Conservation (phyloP, 1,140 invertebrate species). For the Pristionchus pacificus region DNA sequence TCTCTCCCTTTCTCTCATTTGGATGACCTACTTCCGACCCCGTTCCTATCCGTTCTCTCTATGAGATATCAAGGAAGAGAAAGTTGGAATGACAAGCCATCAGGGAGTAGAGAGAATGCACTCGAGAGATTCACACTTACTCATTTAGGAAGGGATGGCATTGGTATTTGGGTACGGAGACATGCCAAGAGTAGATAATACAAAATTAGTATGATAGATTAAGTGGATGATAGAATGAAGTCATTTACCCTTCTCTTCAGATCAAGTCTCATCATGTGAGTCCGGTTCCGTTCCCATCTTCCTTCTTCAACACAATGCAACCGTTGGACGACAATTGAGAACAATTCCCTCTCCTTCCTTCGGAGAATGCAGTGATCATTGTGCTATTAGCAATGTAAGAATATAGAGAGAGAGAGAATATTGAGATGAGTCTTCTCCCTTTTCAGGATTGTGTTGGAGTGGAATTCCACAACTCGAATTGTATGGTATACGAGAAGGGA, state of each 20-base stretch:
- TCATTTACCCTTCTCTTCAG: slow-evolving; percentile 4
- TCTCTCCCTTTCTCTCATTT: background rate
- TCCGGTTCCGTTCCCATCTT: slow-evolving; percentile 39
- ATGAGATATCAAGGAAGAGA: too few species aligned
- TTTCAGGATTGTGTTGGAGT: slow-evolving; percentile 36
- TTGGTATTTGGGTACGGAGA: background rate
- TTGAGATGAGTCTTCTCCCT: background rate
- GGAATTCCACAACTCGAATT: slow-evolving; percentile 27
- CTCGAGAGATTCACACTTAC: background rate
- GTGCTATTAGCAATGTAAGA: slow-evolving; percentile 45
- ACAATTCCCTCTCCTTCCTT: slow-evolving; percentile 40
- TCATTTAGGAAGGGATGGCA: background rate
- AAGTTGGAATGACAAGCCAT: too few species aligned
- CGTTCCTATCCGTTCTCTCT: too few species aligned
- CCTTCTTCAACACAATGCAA: slow-evolving; percentile 55
- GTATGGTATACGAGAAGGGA: slow-evolving; percentile 27
- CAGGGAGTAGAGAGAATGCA: background rate
- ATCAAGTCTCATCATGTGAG: slow-evolving; percentile 17
- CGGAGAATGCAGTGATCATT: slow-evolving; percentile 52
- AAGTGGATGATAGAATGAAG: background rate
- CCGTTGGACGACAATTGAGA: slow-evolving; percentile 41
- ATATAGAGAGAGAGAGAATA: background rate
- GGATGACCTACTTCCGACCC: background rate
- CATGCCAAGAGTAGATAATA: background rate
- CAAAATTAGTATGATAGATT: background rate